Evolutionary conservation across 1,140 invertebrate genomes (phyloP).

Genomic region (Apis cerana): DNA sequence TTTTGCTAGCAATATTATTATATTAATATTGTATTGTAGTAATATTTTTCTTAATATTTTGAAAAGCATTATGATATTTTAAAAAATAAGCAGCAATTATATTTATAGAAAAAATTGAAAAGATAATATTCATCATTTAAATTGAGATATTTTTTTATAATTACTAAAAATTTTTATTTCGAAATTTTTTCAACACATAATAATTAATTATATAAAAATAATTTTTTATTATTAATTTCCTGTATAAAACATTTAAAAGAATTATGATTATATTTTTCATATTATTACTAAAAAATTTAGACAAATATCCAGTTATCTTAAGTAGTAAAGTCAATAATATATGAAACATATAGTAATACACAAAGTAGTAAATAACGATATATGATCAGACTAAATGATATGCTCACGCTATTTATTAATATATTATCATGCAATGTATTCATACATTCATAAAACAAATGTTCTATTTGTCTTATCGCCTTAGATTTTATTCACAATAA

Average conservation of each 20-base stretch:
- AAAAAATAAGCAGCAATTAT: too few relatives aligned
- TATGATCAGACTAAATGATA: constrained; percentile 20
- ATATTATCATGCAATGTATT: neutral
- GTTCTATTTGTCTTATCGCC: neutral
- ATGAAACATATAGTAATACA: neutral
- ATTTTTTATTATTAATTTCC: neutral
- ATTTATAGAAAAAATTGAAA: too few relatives aligned
- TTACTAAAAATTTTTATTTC: too few relatives aligned
- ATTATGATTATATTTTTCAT: neutral
- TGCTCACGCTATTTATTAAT: neutral
- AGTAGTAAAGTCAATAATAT: constrained; percentile 20
- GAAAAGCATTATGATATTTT: too few relatives aligned
- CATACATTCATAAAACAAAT: neutral
- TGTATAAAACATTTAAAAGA: neutral
- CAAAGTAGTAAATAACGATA: constrained; percentile 39
- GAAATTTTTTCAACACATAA: neutral
- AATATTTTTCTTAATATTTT: too few relatives aligned
- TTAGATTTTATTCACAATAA: neutral
- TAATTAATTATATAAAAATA: neutral
- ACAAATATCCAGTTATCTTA: neutral
- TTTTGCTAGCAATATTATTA: too few relatives aligned
- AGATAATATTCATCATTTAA: too few relatives aligned
- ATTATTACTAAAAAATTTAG: neutral
- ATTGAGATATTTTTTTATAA: too few relatives aligned
- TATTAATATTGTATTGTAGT: too few relatives aligned